Percentiles rank a stretch among this genome's conserved stretches.
Conservation (phyloP, 1,140 invertebrate species). For the Drosophila sechellia region DNA sequence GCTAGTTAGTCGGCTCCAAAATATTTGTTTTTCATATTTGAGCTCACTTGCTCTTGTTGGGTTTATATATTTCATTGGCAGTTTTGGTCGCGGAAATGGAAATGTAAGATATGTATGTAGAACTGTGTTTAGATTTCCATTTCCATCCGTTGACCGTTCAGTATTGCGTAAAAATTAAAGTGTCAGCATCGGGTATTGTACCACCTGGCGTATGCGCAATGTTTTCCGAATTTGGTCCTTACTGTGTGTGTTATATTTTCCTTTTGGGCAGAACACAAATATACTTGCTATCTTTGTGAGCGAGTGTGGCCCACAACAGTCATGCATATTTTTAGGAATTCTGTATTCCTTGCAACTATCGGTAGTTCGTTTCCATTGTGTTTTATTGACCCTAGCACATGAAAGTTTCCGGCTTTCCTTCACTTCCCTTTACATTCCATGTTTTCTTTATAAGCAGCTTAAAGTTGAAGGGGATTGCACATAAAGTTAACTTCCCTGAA, state of each 20-base stretch:
- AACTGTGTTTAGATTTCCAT: slow-evolving; percentile 21
- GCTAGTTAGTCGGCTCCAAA: slow-evolving; percentile 37
- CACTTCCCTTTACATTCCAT: slow-evolving; percentile 26
- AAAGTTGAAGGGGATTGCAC: slow-evolving; percentile 53
- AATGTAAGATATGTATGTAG: slow-evolving; percentile 33
- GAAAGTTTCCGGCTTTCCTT: slow-evolving; percentile 37
- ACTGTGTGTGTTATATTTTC: slow-evolving; percentile 4
- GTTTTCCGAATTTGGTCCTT: slow-evolving; percentile 2
- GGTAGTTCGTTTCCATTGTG: slow-evolving; percentile 37
- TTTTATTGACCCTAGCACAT: slow-evolving; percentile 53
- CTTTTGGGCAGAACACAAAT: slow-evolving; percentile 45
- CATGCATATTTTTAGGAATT: slow-evolving; percentile 50
- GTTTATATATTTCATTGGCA: slow-evolving; percentile 9
- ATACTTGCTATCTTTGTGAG: slow-evolving; percentile 38
- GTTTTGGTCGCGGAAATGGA: slow-evolving; percentile 49
- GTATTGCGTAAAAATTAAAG: slow-evolving; percentile 41
- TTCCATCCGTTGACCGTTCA: slow-evolving; percentile 21
- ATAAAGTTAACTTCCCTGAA: slow-evolving; percentile 66
- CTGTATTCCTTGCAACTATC: slow-evolving; percentile 15
- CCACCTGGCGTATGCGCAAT: slow-evolving; percentile 33
- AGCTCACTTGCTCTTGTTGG: slow-evolving; percentile 6
- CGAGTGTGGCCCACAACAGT: slow-evolving; percentile 25
- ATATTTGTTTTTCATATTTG: slow-evolving; percentile 35
- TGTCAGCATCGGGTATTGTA: slow-evolving; percentile 21
- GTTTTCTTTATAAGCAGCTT: slow-evolving; percentile 62